Base-by-base conservation (phyloP, 1,140 invertebrate species). In the Hirudo medicinalis region DNA sequence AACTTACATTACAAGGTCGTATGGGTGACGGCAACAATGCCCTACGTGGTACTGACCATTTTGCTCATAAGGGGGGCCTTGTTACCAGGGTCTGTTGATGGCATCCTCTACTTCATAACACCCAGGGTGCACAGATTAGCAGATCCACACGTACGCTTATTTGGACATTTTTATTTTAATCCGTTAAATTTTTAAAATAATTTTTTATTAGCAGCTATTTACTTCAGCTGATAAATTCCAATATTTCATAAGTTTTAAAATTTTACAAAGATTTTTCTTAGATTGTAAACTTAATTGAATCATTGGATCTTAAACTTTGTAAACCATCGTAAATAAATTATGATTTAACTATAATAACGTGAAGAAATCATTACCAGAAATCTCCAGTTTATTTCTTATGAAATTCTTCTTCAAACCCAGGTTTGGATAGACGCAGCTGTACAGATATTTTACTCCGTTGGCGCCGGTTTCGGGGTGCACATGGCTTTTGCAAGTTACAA, bases 381-480 rank as follows among this genome's bases (percentile, higher is more conserved):
- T 63, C 8, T 63, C 17, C 6, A 63, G 22, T 32, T 32, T 63
- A 25, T 63, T 32, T 63, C 5, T 57, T 25, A n/a, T 36, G 11
- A 40, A 40, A 40, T 15, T 15, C 2, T 63, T 63, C 19, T 25
- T 63, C 20, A 11, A 63, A 63, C 11, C 57, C 1, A 93, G 89
- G 92, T 96, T 1, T 96, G 92, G 92, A 90, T 94, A 3, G 92
- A 95, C 82, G 94, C 95, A 8, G 94, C 94, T 19, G 96, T 93
- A 0, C 94, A 97, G 85, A 92, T 97, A 13, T 98, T 98, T 83
- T 98, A 97, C 82, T 97, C 94, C 0, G 82, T 98, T 40, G 94
- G 95, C 40, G 94, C 94, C 5, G 94, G 94, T 43, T 97, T 97
- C 81, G 95, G 94, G 22, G 93, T 96, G 17, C 86, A 98, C 0